These are phyloP conservation scores for Wasmannia auropunctata DNA, from an alignment of 1,140 invertebrate genomes.

Conservation along the genomic window DNA sequence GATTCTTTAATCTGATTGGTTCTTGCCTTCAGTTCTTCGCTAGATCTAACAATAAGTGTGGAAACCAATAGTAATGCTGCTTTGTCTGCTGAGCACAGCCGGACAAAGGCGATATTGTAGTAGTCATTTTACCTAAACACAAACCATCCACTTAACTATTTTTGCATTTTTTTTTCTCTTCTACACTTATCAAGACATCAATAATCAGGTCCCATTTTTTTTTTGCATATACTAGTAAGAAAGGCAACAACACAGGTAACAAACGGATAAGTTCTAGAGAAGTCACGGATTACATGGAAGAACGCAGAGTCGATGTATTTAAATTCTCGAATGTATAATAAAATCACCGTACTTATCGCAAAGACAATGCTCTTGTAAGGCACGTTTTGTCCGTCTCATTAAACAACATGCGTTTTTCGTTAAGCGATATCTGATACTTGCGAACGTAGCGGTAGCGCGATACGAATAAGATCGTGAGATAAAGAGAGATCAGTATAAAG, in stretches of 20 bases:
- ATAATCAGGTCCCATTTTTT: slow-evolving; percentile 28
- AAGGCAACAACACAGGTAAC: background rate
- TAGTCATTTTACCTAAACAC: background rate
- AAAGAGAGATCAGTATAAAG: slow-evolving; percentile 5
- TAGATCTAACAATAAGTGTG: too few species aligned
- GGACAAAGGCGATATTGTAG: background rate
- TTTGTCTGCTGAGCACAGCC: too few species aligned
- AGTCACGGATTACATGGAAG: slow-evolving; percentile 20
- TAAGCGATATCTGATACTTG: background rate
- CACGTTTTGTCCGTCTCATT: slow-evolving; percentile 21
- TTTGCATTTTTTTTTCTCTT: background rate
- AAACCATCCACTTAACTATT: background rate
- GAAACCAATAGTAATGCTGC: too few species aligned
- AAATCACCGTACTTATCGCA: slow-evolving; percentile 2
- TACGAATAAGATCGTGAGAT: background rate
- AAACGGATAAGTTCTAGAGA: background rate
- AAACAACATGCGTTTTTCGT: slow-evolving; percentile 16
- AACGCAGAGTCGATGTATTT: slow-evolving; percentile 26
- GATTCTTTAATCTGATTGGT: too few species aligned
- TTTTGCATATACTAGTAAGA: background rate
- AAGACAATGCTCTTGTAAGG: slow-evolving; percentile 25
- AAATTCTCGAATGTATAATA: slow-evolving; percentile 34
- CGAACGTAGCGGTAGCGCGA: background rate
- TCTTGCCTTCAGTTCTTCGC: too few species aligned
- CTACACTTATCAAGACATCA: slow-evolving; percentile 5